Evolutionary conservation across 2,113 vertebrate species (phyloP), one percentile per base, ranked within the genome.

Genomic region (Myrmecobius fasciatus): DNA sequence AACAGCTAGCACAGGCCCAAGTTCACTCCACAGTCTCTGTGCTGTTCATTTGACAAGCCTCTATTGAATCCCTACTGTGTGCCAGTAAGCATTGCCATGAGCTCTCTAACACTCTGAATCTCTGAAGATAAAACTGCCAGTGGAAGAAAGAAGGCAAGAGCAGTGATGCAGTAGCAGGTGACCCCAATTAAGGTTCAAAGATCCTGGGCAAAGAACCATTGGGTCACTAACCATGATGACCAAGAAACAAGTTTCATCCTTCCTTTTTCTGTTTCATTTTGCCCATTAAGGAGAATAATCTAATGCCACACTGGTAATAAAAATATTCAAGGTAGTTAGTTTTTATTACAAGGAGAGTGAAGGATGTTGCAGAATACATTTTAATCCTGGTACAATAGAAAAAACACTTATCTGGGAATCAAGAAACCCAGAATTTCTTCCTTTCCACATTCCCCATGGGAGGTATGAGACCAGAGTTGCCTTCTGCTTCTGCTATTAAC

Each of bases 271-370:
- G 51, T 28, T 46, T 92, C 91, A 54, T 90, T 51, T 8, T 6
- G 46, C 36, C 53, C 54, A 46, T 26, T 25, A 31, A 53, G 17
- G 14, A 75, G 36, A 75, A 91, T 52, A n/a, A 90, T 95, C 93
- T 83, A 60, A 52, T 93, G 91, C 95, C 46, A 53, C 25, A 2
- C 14, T 93, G 96, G 95, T 53, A 92, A 94, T 92, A 83, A 92
- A 53, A 91, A 43, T 96, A 96, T 96, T 97, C 94, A 89, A 96
- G 96, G 91, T 48, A 97, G 96, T 97, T 97, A 97, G 97, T 96
- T 97, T 97, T 98, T 97, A 98, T 88, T 97, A 92, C 92, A 94
- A 89, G 94, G 92, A 0, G 48, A 96, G 89, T 92, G 89, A 95
- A 95, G 95, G 97, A 96, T 95, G 96, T 94, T 96, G 97, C 95